Evolutionary conservation across 2,113 vertebrate species (phyloP).

Genomic region (Carassius gibelio): DNA sequence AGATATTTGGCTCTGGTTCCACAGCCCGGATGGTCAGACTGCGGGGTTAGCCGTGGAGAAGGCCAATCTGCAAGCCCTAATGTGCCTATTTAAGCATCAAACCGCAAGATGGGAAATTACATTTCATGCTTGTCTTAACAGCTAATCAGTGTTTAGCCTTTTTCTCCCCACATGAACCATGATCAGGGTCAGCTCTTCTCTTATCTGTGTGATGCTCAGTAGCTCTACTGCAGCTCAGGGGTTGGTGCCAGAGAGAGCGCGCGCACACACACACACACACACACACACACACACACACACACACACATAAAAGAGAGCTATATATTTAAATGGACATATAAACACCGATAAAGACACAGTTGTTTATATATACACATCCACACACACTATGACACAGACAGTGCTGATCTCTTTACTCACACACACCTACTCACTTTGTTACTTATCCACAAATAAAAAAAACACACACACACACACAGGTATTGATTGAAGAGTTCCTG

Average conservation of each 20-base stretch:
- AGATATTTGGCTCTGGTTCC: slow-evolving; percentile 25
- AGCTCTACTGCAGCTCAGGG: slow-evolving; percentile 46
- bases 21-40: background rate
- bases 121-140: slow-evolving; percentile 13
- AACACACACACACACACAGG: background rate
- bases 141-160: slow-evolving; percentile 28
- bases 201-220: slow-evolving; percentile 51
- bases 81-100: background rate
- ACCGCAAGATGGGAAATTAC: slow-evolving; percentile 16
- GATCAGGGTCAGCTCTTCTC: slow-evolving; percentile 35
- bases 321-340: slow-evolving; percentile 19
- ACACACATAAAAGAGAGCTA: background rate
- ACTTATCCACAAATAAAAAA: slow-evolving; percentile 7
- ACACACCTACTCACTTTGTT: background rate
- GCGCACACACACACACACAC: background rate
- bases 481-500: slow-evolving; percentile 20
- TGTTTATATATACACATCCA: background rate
- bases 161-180: background rate
- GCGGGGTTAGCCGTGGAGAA: slow-evolving; percentile 1
- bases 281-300: background rate
- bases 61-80: background rate
- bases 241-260: background rate
- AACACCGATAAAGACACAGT: background rate
- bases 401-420: background rate
- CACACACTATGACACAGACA: background rate